phyloP scores from a whole-genome alignment of 2,888 invertebrate species.

The Bombylius discolor region DNA sequence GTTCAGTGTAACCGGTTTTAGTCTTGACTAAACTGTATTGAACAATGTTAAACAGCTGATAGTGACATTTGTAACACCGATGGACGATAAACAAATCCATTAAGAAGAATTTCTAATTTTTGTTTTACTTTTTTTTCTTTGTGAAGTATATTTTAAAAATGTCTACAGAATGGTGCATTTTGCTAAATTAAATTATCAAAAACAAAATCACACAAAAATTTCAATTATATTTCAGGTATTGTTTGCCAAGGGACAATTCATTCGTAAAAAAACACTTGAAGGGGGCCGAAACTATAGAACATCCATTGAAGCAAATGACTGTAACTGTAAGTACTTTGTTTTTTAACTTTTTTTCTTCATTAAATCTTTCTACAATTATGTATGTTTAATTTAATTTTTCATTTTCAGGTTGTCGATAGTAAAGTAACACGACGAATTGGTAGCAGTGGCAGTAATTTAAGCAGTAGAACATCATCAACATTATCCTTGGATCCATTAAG shows the following conservation, averaged over 20 bases:
- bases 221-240: conserved; percentile 21
- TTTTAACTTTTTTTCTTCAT: background rate
- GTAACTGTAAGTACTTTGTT: conserved; percentile 31
- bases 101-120: no score
- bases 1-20: no score
- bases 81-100: no score
- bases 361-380: no score
- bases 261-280: conserved; percentile 24
- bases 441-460: conserved; percentile 34
- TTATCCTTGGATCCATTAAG: conserved; percentile 41
- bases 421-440: conserved; percentile 39
- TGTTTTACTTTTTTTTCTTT: background rate
- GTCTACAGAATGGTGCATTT: conserved; percentile 13
- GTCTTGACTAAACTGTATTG: no score
- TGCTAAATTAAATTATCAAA: no score
- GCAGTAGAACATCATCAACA: conserved; percentile 42
- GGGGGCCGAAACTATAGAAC: conserved; percentile 36
- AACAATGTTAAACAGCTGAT: no score
- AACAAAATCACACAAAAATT: background rate
- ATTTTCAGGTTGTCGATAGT: conserved; percentile 40
- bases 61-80: no score
- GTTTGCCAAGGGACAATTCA: conserved; percentile 26
- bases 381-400: no score
- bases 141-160: conserved; percentile 9
- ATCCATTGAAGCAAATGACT: conserved; percentile 44